phyloP scores from a whole-genome alignment of 1,140 invertebrate genomes.

The Oppia nitens region DNA sequence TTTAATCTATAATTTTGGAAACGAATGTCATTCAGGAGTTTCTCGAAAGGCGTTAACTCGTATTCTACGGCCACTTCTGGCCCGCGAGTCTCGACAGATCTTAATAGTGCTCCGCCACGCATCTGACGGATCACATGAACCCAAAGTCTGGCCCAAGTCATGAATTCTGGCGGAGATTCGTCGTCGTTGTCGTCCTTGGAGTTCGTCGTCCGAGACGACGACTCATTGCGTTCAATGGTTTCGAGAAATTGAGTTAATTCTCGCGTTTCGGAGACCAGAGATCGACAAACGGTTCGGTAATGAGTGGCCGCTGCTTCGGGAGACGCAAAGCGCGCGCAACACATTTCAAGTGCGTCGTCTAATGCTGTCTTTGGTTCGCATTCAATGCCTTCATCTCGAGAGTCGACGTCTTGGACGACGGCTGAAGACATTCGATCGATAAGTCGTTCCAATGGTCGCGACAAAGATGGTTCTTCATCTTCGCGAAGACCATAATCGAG shows the following conservation, averaged over 20 bases:
- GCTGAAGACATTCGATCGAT: slow-evolving; percentile 34
- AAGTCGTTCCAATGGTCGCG: slow-evolving; percentile 60
- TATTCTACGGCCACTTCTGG: slow-evolving; percentile 52
- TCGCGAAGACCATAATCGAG: slow-evolving; percentile 64
- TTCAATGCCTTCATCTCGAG: slow-evolving; percentile 64
- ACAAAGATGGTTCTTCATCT: slow-evolving; percentile 66
- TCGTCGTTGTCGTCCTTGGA: no score
- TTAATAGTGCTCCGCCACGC: slow-evolving; percentile 63
- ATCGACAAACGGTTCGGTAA: slow-evolving; percentile 76
- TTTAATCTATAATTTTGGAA: slow-evolving; percentile 59
- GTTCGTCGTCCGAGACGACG: no score
- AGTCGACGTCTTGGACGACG: slow-evolving; percentile 6
- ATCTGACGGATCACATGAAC: slow-evolving; percentile 81
- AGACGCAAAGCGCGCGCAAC: slow-evolving; percentile 43
- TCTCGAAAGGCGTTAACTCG: slow-evolving; percentile 91
- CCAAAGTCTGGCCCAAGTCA: slow-evolving; percentile 77
- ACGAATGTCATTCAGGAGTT: slow-evolving; percentile 87
- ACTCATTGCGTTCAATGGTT: no score
- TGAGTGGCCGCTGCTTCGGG: slow-evolving; percentile 49
- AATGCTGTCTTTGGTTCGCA: no score
- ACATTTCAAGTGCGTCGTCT: slow-evolving; percentile 46
- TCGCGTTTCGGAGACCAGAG: slow-evolving; percentile 69
- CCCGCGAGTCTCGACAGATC: slow-evolving; percentile 48
- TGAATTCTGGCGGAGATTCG: no score
- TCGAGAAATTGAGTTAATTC: slow-evolving; percentile 74